phyloP scores from a whole-genome alignment of 2,113 vertebrate species.

The Andinoacara biseriatus region DNA sequence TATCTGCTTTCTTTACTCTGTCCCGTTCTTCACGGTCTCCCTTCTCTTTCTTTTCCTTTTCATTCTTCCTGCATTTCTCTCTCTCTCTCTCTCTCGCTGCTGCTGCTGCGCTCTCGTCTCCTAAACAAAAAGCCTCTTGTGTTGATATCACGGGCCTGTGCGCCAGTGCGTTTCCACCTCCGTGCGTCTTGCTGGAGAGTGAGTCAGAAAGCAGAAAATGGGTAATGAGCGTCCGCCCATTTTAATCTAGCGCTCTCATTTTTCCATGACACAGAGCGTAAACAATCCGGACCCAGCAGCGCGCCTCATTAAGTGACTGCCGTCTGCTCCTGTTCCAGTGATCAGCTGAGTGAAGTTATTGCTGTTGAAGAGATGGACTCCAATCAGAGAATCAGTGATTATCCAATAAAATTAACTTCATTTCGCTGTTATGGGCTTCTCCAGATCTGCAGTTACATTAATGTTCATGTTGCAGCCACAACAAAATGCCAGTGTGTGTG shows the following conservation, averaged over 20 bases:
- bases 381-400: neutral
- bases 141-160: neutral
- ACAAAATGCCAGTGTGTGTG: neutral
- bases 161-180: neutral
- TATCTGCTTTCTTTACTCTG: neutral
- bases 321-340: constrained; percentile 30
- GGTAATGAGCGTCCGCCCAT: constrained; percentile 2
- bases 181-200: neutral
- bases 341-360: constrained; percentile 21
- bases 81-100: too few relatives aligned
- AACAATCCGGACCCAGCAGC: constrained; percentile 53
- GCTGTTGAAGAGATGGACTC: neutral
- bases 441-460: neutral
- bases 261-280: constrained; percentile 58
- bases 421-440: neutral
- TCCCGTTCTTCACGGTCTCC: neutral
- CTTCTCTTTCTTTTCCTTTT: neutral
- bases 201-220: constrained; percentile 19
- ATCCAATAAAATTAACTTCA: neutral
- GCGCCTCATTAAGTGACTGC: constrained; percentile 52
- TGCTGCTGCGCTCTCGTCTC: neutral
- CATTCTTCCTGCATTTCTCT: neutral
- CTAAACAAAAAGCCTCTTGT: neutral
- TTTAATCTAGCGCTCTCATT: constrained; percentile 45
- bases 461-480: neutral